A percentile compares a stretch with the other conserved stretches of the same genome.
Evolutionary conservation across 2,113 vertebrate species (phyloP).

Genomic region (Cynopterus brachyotis): DNA sequence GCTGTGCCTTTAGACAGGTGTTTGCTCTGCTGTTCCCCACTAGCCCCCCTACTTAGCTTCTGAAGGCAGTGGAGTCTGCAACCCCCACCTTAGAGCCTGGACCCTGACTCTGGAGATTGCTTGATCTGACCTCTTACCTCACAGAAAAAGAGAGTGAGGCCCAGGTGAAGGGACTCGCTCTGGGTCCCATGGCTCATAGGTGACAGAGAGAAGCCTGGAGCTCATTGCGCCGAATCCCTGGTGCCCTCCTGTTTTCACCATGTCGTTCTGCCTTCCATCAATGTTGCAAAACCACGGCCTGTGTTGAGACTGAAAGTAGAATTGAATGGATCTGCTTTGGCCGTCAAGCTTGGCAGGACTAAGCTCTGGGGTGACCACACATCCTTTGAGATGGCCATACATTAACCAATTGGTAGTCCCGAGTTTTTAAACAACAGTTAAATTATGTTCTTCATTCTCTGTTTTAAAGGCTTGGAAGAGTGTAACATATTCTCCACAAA

Average conservation of each 20-base stretch:
- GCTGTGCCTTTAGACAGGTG: not conserved
- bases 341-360: not conserved
- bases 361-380: not conserved
- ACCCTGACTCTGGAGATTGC: not conserved
- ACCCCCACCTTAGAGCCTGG: not conserved
- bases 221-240: not conserved
- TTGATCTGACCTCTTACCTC: not conserved
- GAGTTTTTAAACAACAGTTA: slow-evolving; percentile 61
- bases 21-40: too few relatives aligned
- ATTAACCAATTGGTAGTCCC: not conserved
- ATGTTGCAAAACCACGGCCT: not conserved
- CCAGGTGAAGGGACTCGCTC: not conserved
- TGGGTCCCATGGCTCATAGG: not conserved
- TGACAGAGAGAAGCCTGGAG: not conserved
- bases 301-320: accelerated
- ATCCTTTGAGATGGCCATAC: not conserved
- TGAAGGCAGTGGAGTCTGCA: not conserved
- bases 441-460: slow-evolving; percentile 17
- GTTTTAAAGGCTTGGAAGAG: slow-evolving; percentile 32
- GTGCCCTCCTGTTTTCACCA: not conserved
- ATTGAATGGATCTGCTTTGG: not conserved
- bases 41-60: not conserved
- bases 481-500: slow-evolving; percentile 39
- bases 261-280: not conserved
- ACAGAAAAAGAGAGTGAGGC: not conserved